Evolutionary conservation across 2,113 vertebrate genomes (phyloP).

Genomic region (Pterocles burchelli): DNA sequence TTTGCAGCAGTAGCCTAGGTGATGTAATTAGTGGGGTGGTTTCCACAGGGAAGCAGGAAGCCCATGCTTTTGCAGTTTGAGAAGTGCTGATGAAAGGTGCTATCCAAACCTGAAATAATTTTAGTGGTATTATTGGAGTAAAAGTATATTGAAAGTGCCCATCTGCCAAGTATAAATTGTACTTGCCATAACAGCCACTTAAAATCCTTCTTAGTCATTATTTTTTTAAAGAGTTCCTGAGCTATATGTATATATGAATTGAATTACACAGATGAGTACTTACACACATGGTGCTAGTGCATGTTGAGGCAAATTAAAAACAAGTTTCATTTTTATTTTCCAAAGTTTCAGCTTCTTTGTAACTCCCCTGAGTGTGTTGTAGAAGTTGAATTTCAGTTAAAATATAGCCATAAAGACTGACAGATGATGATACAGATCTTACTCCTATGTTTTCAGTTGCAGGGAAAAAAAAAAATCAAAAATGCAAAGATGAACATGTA

Average conservation of each 20-base stretch:
- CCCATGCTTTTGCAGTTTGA: slow-evolving; percentile 43
- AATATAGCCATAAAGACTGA: not conserved
- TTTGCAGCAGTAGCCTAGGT: not conserved
- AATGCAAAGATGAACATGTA: not conserved
- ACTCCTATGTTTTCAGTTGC: not conserved
- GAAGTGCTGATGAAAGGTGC: slow-evolving; percentile 65
- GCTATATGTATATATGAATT: not conserved
- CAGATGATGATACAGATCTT: not conserved
- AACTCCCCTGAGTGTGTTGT: not conserved
- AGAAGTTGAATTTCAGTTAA: slow-evolving; percentile 9
- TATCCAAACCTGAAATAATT: slow-evolving; percentile 2
- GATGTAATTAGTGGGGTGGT: not conserved
- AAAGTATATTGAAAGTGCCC: slow-evolving; percentile 33
- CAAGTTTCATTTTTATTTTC: not conserved
- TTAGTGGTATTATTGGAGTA: not conserved
- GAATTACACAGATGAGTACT: not conserved
- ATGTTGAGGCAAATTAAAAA: slow-evolving; percentile 14
- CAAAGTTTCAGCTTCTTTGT: not conserved
- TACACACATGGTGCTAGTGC: not conserved
- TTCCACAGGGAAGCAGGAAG: not conserved
- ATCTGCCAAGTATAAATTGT: slow-evolving; percentile 21
- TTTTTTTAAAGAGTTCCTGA: not conserved
- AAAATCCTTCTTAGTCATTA: not conserved
- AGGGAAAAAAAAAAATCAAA: not conserved
- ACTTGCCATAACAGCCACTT: not conserved